These are phyloP conservation scores for Megaptera novaeangliae DNA, from an alignment of 2,113 vertebrate genomes.

Conservation along the genomic window DNA sequence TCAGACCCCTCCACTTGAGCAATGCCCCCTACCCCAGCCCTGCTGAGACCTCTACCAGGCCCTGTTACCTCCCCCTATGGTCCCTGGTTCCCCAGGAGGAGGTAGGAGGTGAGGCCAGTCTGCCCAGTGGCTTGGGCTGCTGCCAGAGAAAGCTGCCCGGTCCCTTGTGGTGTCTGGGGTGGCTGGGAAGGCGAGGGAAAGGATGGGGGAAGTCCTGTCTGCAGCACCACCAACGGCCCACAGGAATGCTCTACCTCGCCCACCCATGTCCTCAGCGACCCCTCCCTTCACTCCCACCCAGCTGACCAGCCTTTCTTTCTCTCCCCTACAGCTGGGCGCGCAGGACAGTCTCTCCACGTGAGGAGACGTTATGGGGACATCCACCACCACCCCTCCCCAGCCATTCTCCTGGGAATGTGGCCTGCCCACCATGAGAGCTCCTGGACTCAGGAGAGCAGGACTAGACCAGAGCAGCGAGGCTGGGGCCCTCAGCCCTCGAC, in stretches of 20 bases:
- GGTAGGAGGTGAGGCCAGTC: constrained; percentile 53
- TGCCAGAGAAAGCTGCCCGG: constrained; percentile 50
- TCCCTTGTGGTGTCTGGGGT: constrained; percentile 47
- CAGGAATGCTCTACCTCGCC: constrained; percentile 28
- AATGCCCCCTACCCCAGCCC: neutral
- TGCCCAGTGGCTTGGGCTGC: constrained; percentile 49
- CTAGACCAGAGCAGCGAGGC: constrained; percentile 34
- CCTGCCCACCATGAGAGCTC: constrained; percentile 13
- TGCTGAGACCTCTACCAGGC: neutral
- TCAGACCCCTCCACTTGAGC: neutral
- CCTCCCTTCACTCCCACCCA: neutral
- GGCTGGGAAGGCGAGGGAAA: neutral
- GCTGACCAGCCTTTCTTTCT: constrained; percentile 41
- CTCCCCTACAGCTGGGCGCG: constrained; percentile 57
- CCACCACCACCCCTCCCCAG: neutral
- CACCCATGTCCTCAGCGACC: constrained; percentile 3
- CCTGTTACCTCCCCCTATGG: neutral
- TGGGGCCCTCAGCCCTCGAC: neutral
- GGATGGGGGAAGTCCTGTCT: constrained; percentile 1
- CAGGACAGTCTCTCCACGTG: constrained; percentile 50
- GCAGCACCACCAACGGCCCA: constrained; percentile 12
- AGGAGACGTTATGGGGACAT: constrained; percentile 55
- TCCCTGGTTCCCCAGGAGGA: neutral
- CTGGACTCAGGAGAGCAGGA: neutral
- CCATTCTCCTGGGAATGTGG: constrained; percentile 38